Percentiles rank a stretch among this genome's conserved stretches.
Conservation (phyloP, 2,797 vertebrate genomes). For the Bucorvus abyssinicus region DNA sequence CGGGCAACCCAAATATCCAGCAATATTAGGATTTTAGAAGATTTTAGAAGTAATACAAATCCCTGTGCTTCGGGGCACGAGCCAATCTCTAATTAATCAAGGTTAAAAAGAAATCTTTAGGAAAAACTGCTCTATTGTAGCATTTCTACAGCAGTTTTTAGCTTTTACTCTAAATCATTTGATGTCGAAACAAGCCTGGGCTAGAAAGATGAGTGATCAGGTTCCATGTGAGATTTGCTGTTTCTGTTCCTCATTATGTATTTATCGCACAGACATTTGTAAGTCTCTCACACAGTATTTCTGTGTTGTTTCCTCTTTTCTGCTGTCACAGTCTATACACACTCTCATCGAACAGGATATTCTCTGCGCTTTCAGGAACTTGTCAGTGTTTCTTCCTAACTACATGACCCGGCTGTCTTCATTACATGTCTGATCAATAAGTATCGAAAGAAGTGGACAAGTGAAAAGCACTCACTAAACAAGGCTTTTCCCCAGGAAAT, state of each 20-base stretch:
- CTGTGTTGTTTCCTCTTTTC: background rate
- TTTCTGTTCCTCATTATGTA: background rate
- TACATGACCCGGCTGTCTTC: constrained; percentile 5
- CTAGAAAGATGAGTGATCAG: background rate
- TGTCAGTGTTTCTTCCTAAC: background rate
- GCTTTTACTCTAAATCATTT: background rate
- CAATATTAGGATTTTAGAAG: background rate
- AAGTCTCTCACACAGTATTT: background rate
- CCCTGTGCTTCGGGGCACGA: background rate
- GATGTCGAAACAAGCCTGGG: background rate
- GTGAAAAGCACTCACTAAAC: constrained; percentile 19
- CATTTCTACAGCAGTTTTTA: background rate
- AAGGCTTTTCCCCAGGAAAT: background rate
- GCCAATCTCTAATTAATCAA: constrained; percentile 2
- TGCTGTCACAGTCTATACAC: background rate
- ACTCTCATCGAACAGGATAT: background rate
- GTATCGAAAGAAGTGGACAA: constrained; percentile 5
- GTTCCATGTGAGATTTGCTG: background rate
- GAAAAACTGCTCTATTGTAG: background rate
- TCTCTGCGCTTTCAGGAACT: background rate
- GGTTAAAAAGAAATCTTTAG: background rate
- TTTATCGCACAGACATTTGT: background rate
- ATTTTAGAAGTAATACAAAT: background rate
- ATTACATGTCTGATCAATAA: constrained; percentile 48
- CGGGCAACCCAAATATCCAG: background rate